Percentiles rank a stretch among this genome's conserved stretches.
phyloP scores from a whole-genome alignment of 2,113 vertebrate species.

The Tamias sibiricus region DNA sequence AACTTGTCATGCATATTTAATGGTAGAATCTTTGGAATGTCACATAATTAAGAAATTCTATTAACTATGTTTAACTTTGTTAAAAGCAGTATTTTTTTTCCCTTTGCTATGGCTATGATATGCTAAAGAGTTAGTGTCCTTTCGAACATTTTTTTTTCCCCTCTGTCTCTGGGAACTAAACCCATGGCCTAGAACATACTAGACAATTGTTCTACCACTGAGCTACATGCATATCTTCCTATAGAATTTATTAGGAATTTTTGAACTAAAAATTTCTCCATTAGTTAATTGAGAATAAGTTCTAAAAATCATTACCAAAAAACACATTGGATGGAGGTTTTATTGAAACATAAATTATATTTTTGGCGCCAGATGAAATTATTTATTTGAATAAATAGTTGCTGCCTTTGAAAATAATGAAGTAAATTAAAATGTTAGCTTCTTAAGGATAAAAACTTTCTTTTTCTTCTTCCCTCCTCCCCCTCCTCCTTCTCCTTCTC shows the following conservation, averaged over 20 bases:
- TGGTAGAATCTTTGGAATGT: neutral
- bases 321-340: neutral
- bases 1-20: neutral
- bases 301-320: slow-evolving; percentile 7
- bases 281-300: neutral
- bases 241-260: neutral
- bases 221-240: neutral
- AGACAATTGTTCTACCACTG: neutral
- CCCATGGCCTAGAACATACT: neutral
- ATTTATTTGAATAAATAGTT: slow-evolving; percentile 36
- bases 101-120: neutral
- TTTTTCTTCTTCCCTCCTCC: no score
- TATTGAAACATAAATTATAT: neutral
- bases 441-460: neutral
- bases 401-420: neutral
- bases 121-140: neutral
- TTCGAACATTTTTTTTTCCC: neutral
- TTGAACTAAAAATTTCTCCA: neutral
- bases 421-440: neutral
- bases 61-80: neutral
- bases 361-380: neutral
- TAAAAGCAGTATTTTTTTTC: neutral
- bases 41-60: neutral
- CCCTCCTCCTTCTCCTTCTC: no score
- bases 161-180: neutral